phyloP scores from a whole-genome alignment of 2,888 invertebrate genomes.

The Omphaloscelis lunosa region DNA sequence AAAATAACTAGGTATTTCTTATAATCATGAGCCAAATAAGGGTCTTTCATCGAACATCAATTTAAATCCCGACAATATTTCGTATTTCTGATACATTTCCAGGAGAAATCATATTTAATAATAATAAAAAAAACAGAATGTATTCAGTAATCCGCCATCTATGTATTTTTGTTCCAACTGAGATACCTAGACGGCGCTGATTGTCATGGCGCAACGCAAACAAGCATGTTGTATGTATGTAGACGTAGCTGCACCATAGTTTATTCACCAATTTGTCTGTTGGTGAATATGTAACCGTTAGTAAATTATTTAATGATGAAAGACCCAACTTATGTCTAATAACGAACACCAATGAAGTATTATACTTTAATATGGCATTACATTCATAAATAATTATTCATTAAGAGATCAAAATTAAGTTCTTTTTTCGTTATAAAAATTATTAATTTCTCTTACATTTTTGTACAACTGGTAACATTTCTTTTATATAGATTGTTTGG shows the following conservation, averaged over 20 bases:
- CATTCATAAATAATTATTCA: conserved; percentile 87
- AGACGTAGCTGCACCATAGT: neutral
- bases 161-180: conserved; percentile 20
- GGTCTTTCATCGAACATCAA: conserved; percentile 45
- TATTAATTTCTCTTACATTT: conserved; percentile 66
- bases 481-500: conserved; percentile 18
- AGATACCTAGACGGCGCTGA: conserved; percentile 57
- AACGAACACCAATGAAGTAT: conserved; percentile 81
- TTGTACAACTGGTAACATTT: conserved; percentile 53
- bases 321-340: conserved; percentile 65
- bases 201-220: conserved; percentile 10
- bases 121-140: too few relatives aligned
- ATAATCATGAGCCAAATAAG: conserved; percentile 39
- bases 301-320: conserved; percentile 34
- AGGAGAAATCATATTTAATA: too few relatives aligned
- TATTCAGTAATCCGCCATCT: conserved; percentile 46
- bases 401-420: conserved; percentile 88
- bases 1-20: conserved; percentile 18
- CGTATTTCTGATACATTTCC: neutral
- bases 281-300: neutral
- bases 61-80: neutral
- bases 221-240: neutral
- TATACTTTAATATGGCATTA: conserved; percentile 90
- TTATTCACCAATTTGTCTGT: conserved; percentile 3
- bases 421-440: conserved; percentile 68